Base-by-base conservation (phyloP, 2,113 vertebrate species). In the Globicephala melas region DNA sequence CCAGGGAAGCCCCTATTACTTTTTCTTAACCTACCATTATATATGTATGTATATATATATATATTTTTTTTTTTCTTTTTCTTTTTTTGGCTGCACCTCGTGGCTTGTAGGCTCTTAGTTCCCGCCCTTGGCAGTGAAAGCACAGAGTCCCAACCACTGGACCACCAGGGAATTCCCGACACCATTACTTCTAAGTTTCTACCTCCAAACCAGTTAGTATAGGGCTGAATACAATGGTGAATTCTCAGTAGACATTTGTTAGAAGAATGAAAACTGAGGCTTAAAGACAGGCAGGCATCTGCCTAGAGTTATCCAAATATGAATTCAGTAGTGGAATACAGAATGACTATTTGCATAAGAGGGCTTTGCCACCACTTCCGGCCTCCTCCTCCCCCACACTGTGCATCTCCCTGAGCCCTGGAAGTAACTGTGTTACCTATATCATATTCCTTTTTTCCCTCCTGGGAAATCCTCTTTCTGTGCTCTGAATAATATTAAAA, bases 381-480 rank as follows among this genome's bases (percentile, higher is more conserved):
- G 12, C 55, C 44, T 88, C 26, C 93, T 21, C 13, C 4, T 68
- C 23, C 17, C 38, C 28, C 0, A 28, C 3, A 1, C 18, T 73
- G 33, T 60, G 23, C 67, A 4, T 93, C 65, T 62, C 76, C 36
- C 44, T 44, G 63, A 96, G 58, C 73, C 33, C 18, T 41, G 7
- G 60, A 86, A 82, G 55, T 95, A 71, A 87, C 82, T 73, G 31
- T 87, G 65, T 91, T 92, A 76, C 25, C 44, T 95, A 67, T 38
- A 55, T 89, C 73, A 60, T 62, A 86, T 63, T 21, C 55, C 25
- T 62, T 89, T 65, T 85, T 81, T 77, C 79, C 76, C 95, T 82
- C 55, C 41, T 93, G 90, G 92, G 80, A 97, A 97, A 92, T 92
- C 55, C 62, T 95, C 83, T 92, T 95, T 96, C 67, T 86, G 81